These are phyloP conservation scores for Sialis fuliginosa DNA, from an alignment of 2,888 invertebrate genomes.

Conservation along the genomic window DNA sequence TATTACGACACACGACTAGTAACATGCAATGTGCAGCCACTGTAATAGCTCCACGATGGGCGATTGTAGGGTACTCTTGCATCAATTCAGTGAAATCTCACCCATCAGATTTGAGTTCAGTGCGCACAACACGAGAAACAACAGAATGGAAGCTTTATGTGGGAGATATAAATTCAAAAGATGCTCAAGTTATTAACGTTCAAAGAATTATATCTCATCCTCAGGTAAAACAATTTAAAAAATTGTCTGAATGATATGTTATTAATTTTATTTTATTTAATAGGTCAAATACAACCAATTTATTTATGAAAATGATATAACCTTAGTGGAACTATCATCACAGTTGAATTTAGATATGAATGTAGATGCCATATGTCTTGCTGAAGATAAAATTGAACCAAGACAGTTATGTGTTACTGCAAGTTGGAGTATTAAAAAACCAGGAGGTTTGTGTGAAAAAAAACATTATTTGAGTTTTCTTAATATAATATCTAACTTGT, in stretches of 20 bases:
- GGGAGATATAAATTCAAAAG: conserved; percentile 22
- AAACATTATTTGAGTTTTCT: conserved; percentile 1
- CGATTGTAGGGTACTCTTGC: conserved; percentile 29
- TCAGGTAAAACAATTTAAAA: conserved; percentile 21
- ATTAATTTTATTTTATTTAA: conserved; percentile 9
- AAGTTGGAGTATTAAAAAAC: conserved; percentile 36
- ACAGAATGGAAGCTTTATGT: conserved; percentile 21
- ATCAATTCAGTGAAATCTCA: conserved; percentile 10
- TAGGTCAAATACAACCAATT: conserved; percentile 35
- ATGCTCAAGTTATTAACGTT: conserved; percentile 19
- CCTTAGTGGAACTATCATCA: conserved; percentile 30
- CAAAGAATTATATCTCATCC: conserved; percentile 33
- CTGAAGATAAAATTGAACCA: conserved; percentile 26
- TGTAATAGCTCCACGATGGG: conserved; percentile 29
- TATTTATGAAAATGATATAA: conserved; percentile 36
- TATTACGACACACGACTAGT: conserved; percentile 27
- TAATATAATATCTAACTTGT: not conserved
- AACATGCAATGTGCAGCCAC: conserved; percentile 30
- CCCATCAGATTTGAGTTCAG: conserved; percentile 7
- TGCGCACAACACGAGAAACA: conserved; percentile 4
- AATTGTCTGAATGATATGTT: not conserved
- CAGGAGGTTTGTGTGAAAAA: conserved; percentile 22
- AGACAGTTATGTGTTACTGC: conserved; percentile 36
- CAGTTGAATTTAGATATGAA: conserved; percentile 32
- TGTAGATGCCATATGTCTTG: conserved; percentile 38